A percentile compares a stretch with the other conserved stretches of the same genome.
These are phyloP conservation scores for Pteromalus puparum DNA, from an alignment of 1,140 invertebrate species.

Conservation along the genomic window DNA sequence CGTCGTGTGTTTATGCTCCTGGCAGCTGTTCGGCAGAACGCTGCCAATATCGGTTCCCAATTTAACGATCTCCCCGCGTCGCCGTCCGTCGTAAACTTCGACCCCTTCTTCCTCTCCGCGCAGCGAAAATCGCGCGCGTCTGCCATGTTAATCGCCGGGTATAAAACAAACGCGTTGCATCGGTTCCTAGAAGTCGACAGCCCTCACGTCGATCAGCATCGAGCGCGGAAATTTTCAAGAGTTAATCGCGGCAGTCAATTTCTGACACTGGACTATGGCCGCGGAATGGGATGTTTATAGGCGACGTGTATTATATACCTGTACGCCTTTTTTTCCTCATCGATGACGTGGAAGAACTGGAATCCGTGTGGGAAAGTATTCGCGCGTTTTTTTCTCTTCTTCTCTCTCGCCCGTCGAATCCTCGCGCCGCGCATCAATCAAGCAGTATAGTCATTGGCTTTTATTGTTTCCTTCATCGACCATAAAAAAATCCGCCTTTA, in stretches of 20 bases:
- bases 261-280: not conserved
- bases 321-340: not conserved
- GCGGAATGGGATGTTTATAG: slow-evolving; percentile 17
- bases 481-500: not conserved
- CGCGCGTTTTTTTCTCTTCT: not conserved
- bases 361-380: slow-evolving; percentile 47
- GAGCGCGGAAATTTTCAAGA: not conserved
- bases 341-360: slow-evolving; percentile 26
- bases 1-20: slow-evolving; percentile 72
- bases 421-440: slow-evolving; percentile 29
- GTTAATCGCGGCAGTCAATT: slow-evolving; percentile 16
- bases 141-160: slow-evolving; percentile 35
- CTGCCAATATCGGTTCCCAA: slow-evolving; percentile 75
- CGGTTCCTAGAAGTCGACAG: slow-evolving; percentile 30
- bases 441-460: slow-evolving; percentile 8
- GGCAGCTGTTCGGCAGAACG: slow-evolving; percentile 71
- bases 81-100: slow-evolving; percentile 61
- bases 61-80: slow-evolving; percentile 62
- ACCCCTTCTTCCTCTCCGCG: slow-evolving; percentile 34
- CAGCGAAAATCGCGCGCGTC: slow-evolving; percentile 42
- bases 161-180: slow-evolving; percentile 39
- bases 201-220: slow-evolving; percentile 7
- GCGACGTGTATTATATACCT: not conserved
- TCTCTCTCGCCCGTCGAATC: not conserved
- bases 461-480: not conserved